Evolutionary conservation across 2,113 vertebrate genomes (phyloP).

Genomic region (Pseudolaguvia tuberculata): DNA sequence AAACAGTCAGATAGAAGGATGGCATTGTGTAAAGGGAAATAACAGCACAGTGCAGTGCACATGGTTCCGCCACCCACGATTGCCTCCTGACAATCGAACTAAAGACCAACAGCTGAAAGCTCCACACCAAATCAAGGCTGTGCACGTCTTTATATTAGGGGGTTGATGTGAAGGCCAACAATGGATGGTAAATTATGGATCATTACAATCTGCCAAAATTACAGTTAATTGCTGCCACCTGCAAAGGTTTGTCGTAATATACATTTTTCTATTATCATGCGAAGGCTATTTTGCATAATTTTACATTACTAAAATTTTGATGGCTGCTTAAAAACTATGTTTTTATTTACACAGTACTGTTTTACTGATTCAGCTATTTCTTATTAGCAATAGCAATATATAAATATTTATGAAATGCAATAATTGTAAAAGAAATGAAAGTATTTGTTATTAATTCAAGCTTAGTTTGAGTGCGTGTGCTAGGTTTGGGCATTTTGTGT

Average conservation of each 20-base stretch:
- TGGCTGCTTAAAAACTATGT: constrained; percentile 32
- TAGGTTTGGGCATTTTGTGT: neutral
- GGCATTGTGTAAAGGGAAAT: constrained; percentile 36
- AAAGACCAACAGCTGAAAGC: constrained; percentile 52
- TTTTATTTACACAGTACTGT: neutral
- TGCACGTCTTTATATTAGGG: constrained; percentile 46
- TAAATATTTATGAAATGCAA: neutral
- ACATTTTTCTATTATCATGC: constrained; percentile 69
- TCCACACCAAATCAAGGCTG: constrained; percentile 47
- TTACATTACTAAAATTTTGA: constrained; percentile 31
- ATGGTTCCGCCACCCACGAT: constrained; percentile 43
- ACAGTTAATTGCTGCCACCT: constrained; percentile 80
- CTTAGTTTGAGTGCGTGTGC: neutral
- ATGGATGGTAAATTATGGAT: constrained; percentile 71
- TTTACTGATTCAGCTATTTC: constrained; percentile 14
- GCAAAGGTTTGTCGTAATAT: constrained; percentile 72
- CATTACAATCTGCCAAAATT: constrained; percentile 74
- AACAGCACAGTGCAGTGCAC: constrained; percentile 33
- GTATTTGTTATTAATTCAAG: neutral
- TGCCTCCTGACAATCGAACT: constrained; percentile 48
- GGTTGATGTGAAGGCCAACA: constrained; percentile 54
- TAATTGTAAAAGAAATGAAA: neutral
- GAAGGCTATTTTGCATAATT: constrained; percentile 46
- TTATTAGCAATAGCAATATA: constrained; percentile 5
- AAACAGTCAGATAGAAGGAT: constrained; percentile 22